Base-by-base conservation (phyloP, 53 echinoderm and acorn worm genomes). In the Zoroaster sp. region DNA sequence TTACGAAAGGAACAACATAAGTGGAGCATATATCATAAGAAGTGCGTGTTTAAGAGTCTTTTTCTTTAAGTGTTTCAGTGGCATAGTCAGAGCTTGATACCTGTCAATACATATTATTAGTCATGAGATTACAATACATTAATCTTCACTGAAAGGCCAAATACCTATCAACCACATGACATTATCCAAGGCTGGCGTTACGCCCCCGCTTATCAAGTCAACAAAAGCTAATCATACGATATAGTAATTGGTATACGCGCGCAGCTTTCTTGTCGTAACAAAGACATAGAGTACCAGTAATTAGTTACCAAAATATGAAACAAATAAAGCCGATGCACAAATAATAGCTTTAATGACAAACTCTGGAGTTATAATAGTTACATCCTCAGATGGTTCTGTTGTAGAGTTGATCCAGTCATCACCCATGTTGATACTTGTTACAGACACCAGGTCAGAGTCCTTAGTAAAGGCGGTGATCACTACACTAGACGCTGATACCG, bases 241-340 rank as follows among this genome's bases (percentile, higher is more conserved):
- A 59, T 78, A 89, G 25, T 92, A 88, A 75, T 92, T 83, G 39
- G 41, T 83, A 66, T 92, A 92, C 4, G 92, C 89, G 15, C 92
- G 88, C 5, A 92, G 75, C 35, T 69, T 54, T 10, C 55, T 69
- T 20, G 69, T 83, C 46, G 89, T 89, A 1, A 80, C 70, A 18
- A 89, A 92, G 5, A 83, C 68, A 33, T 67, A 17, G 20, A 92
- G 21, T 12, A 92, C 92, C 31, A 92, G 83, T 0, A 83, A 9
- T n/a, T n/a, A n/a, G 38, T 92, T 92, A 6, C 92, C 92, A 13
- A 77, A 4, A 30, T 88, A 66, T 8, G 92, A 88, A n/a, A 73
- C 23, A 0, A 41, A 23, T n/a, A 73, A n/a, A 5, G 9, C 42
- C 23, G 25, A 42, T 13, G 43, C 4, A 10, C 73, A 40, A 25